Conservation (phyloP, 2,797 vertebrate genomes). For the Micropoecilia bifurca region DNA sequence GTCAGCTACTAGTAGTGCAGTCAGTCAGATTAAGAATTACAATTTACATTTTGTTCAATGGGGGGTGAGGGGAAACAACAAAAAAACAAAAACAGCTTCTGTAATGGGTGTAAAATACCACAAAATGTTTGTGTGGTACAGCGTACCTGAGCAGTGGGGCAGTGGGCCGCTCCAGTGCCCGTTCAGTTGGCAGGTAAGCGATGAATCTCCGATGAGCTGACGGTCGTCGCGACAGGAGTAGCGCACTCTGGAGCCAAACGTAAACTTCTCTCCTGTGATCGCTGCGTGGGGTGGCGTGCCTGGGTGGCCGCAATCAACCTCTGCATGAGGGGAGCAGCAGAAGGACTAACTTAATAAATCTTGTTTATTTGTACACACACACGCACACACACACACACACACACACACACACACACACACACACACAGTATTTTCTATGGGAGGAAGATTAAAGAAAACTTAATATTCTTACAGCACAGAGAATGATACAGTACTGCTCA, state of each 20-base stretch:
- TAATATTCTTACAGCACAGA: background rate
- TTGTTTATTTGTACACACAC: background rate
- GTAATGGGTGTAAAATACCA: background rate
- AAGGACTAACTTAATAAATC: constrained; percentile 25
- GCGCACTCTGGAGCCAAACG: constrained; percentile 91
- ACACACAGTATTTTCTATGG: background rate
- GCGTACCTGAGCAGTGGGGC: constrained; percentile 96
- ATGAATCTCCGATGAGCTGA: constrained; percentile 86
- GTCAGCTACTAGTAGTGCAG: background rate
- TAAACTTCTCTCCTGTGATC: constrained; percentile 93
- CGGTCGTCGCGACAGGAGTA: constrained; percentile 90
- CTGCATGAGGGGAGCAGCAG: constrained; percentile 68
- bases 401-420: background rate
- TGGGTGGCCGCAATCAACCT: constrained; percentile 96
- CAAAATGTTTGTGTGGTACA: constrained; percentile 9
- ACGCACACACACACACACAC: too few relatives aligned
- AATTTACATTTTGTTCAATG: background rate
- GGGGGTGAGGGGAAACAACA: too few relatives aligned
- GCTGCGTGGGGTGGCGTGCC: constrained; percentile 88
- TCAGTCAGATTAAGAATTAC: background rate
- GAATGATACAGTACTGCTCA: background rate
- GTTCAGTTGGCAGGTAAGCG: constrained; percentile 92
- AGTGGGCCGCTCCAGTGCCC: constrained; percentile 95
- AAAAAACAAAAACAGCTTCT: background rate
- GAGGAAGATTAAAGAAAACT: background rate